A percentile compares a stretch with the other conserved stretches of the same genome.
Evolutionary conservation across 2,797 vertebrate species (phyloP).

Genomic region (Garrulus glandarius): DNA sequence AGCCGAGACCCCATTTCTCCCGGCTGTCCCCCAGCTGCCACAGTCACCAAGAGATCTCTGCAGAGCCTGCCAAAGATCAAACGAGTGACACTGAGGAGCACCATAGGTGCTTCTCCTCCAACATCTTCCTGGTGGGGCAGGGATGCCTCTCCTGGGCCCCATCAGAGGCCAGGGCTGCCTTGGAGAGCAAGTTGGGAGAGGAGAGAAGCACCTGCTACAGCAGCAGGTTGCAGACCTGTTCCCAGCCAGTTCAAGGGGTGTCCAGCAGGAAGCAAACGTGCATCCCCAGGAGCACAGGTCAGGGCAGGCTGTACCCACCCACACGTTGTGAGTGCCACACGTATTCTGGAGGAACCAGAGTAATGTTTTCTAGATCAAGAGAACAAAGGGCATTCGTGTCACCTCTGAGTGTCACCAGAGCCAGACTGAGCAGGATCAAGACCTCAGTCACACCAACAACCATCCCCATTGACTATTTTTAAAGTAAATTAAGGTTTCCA

Average conservation of each 20-base stretch:
- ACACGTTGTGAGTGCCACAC: fast-evolving
- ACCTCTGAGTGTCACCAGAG: background rate
- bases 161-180: background rate
- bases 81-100: background rate
- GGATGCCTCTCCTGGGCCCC: background rate
- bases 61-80: background rate
- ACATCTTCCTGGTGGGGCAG: fast-evolving
- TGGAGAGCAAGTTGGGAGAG: background rate
- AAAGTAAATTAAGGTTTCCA: background rate
- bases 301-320: background rate
- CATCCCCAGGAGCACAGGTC: background rate
- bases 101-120: background rate
- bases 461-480: background rate
- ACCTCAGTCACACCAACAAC: background rate
- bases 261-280: fast-evolving
- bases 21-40: background rate
- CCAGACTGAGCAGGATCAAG: fast-evolving
- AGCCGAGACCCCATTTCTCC: fast-evolving
- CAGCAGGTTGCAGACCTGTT: background rate
- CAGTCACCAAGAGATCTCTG: background rate
- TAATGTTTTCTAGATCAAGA: background rate
- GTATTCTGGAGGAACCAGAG: fast-evolving
- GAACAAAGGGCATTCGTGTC: background rate
- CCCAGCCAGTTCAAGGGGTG: background rate
- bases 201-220: background rate